These are phyloP conservation scores for Xestia ashworthii DNA, from an alignment of 2,888 invertebrate genomes.

Conservation along the genomic window DNA sequence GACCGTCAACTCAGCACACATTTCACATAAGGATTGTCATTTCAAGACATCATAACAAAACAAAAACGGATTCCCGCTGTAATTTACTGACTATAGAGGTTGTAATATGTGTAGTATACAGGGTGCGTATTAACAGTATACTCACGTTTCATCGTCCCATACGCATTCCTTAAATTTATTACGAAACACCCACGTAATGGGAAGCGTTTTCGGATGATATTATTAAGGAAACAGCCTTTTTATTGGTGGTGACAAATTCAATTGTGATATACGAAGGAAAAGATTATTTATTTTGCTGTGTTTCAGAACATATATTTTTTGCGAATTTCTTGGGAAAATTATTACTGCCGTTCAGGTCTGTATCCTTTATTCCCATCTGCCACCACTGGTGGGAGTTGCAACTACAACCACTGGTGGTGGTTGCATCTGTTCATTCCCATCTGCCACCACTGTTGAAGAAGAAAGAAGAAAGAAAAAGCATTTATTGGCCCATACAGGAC, in stretches of 20 bases:
- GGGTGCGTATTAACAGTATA: conserved; percentile 22
- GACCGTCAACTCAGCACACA: not conserved
- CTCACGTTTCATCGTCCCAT: conserved; percentile 30
- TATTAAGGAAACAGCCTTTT: conserved; percentile 1
- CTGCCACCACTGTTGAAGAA: too few species aligned
- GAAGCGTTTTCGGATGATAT: conserved; percentile 18
- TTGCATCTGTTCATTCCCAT: too few species aligned
- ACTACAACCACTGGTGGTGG: too few species aligned
- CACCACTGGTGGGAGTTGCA: too few species aligned
- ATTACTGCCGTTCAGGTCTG: too few species aligned
- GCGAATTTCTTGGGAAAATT: too few species aligned
- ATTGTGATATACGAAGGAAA: not conserved
- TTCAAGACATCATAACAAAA: conserved; percentile 11
- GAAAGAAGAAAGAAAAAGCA: too few species aligned
- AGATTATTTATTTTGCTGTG: not conserved
- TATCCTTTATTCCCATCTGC: too few species aligned
- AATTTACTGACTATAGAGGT: conserved; percentile 12
- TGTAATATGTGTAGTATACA: not conserved
- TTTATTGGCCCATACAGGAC: too few species aligned
- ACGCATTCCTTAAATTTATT: conserved; percentile 40
- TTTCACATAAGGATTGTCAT: not conserved
- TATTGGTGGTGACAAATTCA: conserved; percentile 28
- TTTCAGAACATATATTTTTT: not conserved
- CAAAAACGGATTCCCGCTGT: not conserved
- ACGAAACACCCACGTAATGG: conserved; percentile 22